Base-by-base conservation (phyloP, 2,797 vertebrate genomes). In the Scyliorhinus canicula region DNA sequence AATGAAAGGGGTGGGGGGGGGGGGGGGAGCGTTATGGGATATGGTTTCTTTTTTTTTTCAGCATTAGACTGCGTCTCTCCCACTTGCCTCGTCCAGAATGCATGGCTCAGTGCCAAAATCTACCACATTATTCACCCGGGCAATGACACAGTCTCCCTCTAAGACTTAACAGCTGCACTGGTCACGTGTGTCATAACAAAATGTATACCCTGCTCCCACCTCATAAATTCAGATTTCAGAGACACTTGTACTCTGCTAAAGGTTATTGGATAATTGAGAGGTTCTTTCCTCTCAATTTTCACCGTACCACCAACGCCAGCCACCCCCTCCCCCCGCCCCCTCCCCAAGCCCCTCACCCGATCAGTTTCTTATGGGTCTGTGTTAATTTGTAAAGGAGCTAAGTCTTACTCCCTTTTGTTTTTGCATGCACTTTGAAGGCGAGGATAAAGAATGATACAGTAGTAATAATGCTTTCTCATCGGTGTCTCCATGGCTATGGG, bases 101-200 rank as follows among this genome's bases (percentile, higher is more conserved):
- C 96, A 96, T 97, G 98, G 97, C 97, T 96, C 85, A 88, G 95
- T 95, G 97, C 97, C 97, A 97, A 96, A 95, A 95, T 40, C 0
- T 95, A 97, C 97, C 52, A 96, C 97, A 97, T 98, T 97, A 97
- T 97, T 98, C 97, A 98, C 95, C 19, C 95, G 96, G 96, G 97
- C 97, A 97, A 97, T 97, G 97, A 97, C 96, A 96, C 97, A 96
- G 95, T 95, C 96, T 97, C 97, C 97, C 97, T 96, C 98, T 98
- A 97, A 97, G 97, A 97, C 98, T 97, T 97, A 98, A 98, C 97
- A 98, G 98, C 97, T 98, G 98, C 96, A 63, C 97, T 96, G 95
- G 96, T 95, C 96, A 96, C 95, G 95, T 96, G 97, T 97, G 97
- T 97, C 97, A 97, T 96, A 97, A 57, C 71, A 57, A 57, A 97